Evolutionary conservation across 2,113 vertebrate genomes (phyloP).

Genomic region (Clupea harengus): DNA sequence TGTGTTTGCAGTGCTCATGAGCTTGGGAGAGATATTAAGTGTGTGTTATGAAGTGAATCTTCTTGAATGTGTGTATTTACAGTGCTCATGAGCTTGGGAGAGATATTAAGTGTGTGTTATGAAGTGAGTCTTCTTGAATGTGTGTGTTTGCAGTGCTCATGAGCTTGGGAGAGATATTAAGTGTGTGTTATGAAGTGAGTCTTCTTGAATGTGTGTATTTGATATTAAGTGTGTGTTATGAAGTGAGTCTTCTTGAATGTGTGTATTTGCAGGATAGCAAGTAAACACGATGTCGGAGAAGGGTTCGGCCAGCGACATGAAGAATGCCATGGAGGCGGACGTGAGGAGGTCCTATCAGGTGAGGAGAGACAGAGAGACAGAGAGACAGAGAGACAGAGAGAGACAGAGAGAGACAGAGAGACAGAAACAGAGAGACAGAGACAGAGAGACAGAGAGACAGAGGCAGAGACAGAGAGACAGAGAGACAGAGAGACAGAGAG

Average conservation of each 20-base stretch:
- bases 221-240: background rate
- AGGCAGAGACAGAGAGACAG: too few species aligned
- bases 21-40: background rate
- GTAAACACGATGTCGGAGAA: slow-evolving; percentile 70
- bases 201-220: too few species aligned
- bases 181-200: background rate
- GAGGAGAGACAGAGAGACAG: slow-evolving; percentile 17
- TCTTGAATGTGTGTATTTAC: too few species aligned
- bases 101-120: too few species aligned
- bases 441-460: too few species aligned
- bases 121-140: background rate
- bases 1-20: background rate
- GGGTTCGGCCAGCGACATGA: slow-evolving; percentile 62
- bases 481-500: too few species aligned
- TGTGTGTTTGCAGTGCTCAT: background rate
- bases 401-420: too few species aligned
- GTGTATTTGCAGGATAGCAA: slow-evolving; percentile 61
- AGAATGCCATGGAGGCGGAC: slow-evolving; percentile 70
- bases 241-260: background rate
- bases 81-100: too few species aligned
- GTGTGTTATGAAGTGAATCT: too few species aligned
- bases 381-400: too few species aligned
- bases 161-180: background rate
- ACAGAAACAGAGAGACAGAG: too few species aligned
- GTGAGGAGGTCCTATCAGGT: slow-evolving; percentile 68